Base-by-base conservation (phyloP, 2,797 vertebrate genomes). In the Gephyroberyx darwinii region DNA sequence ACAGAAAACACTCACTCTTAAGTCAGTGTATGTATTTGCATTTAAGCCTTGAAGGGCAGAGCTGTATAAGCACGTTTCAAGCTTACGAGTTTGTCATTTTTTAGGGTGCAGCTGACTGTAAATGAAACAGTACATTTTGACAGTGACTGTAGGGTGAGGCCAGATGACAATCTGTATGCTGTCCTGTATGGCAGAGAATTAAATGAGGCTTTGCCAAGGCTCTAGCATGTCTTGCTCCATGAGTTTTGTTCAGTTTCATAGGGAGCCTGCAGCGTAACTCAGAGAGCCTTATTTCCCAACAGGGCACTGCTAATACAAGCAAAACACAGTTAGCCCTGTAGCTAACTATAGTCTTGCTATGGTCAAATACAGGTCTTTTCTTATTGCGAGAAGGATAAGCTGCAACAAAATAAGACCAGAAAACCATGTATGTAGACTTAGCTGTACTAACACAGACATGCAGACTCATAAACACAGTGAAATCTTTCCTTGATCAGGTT, bases 401-500 rank as follows among this genome's bases (percentile, higher is more conserved):
- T 12, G 1, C 39, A 69, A 26, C 31, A 5, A 19, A 53, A 48
- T 14, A 54, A 58, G 26, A 54, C 17, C 35, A 72, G 56, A 65
- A 2, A 22, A n/a, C 43, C 12, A 30, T 19, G 17, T 33, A 19
- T n/a, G 10, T 12, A 20, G 9, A 37, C n/a, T 55, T 1, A 16
- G 31, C 22, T 16, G 52, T 26, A 19, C 48, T 8, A 33, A 43
- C 41, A 12, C 33, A 62, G 50, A 69, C 22, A n/a, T 4, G 8
- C 45, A 41, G n/a, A 55, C 53, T 53, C 16, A 31, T 41, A 4
- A 74, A 62, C 37, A 47, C 13, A 58, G 70, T 43, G 2, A 70
- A 71, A 59, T 48, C 26, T 10, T 20, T 2, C 30, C 53, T 55
- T 17, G 52, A 64, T 56, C n/a, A 69, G 68, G 16, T 52, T 14